Evolutionary conservation across 1,140 invertebrate species (phyloP).

Genomic region (Hermetia illucens): DNA sequence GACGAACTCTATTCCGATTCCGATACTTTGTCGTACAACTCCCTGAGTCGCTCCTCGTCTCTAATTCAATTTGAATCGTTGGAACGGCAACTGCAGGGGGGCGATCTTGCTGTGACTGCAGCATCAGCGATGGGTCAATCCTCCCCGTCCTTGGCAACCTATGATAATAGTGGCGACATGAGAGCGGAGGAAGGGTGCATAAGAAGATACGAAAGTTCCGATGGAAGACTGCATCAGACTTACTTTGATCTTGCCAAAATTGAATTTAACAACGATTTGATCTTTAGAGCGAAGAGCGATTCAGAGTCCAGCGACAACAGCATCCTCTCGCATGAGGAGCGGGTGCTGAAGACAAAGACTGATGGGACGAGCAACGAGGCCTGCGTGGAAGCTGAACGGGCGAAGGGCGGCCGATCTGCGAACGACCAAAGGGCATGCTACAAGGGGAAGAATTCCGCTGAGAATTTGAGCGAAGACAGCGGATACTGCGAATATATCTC

Average conservation of each 20-base stretch:
- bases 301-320: conserved; percentile 13
- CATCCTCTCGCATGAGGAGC: conserved; percentile 13
- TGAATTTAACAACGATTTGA: conserved; percentile 10
- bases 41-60: conserved; percentile 54
- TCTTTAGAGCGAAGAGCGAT: conserved; percentile 16
- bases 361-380: no score
- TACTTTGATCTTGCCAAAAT: conserved; percentile 28
- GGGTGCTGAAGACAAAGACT: neutral
- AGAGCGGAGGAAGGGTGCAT: conserved; percentile 13
- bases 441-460: conserved; percentile 42
- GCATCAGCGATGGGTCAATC: conserved; percentile 21
- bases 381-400: neutral
- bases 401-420: conserved; percentile 7
- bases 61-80: conserved; percentile 67
- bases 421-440: conserved; percentile 18
- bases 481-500: conserved; percentile 47
- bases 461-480: conserved; percentile 61
- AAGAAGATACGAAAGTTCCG: conserved; percentile 22
- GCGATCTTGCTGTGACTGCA: conserved; percentile 18
- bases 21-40: conserved; percentile 35
- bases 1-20: conserved; percentile 33
- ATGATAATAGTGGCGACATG: conserved; percentile 18
- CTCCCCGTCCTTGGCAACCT: conserved; percentile 30
- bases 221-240: conserved; percentile 23
- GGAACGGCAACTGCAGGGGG: conserved; percentile 24